phyloP scores from a whole-genome alignment of 2,797 vertebrate genomes.

The Phoeniculus purpureus region DNA sequence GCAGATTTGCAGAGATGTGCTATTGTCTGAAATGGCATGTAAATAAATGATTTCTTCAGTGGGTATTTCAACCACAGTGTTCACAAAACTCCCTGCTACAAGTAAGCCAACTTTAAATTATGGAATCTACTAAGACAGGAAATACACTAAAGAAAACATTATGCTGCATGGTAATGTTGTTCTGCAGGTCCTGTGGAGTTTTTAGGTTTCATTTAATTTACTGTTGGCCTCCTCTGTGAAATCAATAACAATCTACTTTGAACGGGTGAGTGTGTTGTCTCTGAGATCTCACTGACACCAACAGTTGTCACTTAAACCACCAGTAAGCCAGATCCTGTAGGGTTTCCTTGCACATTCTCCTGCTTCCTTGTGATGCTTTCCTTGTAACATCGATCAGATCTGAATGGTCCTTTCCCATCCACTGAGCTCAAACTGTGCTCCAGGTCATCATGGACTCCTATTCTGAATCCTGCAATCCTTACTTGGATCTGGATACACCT shows the following conservation, averaged over 20 bases:
- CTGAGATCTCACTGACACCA: background rate
- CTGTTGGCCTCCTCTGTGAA: background rate
- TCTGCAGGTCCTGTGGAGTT: background rate
- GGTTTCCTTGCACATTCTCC: background rate
- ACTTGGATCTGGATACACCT: background rate
- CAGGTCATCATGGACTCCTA: background rate
- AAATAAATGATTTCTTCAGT: background rate
- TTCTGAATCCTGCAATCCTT: background rate
- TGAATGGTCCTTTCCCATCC: conserved; percentile 11
- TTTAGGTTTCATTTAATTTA: background rate
- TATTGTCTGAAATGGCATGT: background rate
- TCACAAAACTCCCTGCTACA: background rate
- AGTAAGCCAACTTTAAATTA: background rate
- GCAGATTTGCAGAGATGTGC: background rate
- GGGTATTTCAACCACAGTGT: background rate
- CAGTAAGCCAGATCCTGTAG: background rate
- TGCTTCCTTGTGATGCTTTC: background rate
- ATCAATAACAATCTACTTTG: background rate
- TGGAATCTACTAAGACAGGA: background rate
- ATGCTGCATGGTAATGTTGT: background rate
- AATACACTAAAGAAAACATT: background rate
- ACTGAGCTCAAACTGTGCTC: background rate
- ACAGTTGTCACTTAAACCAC: background rate
- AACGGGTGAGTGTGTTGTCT: background rate
- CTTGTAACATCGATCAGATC: background rate